Evolutionary conservation across 2,888 invertebrate genomes (phyloP).

Genomic region (Rotaria magnacalcarata): DNA sequence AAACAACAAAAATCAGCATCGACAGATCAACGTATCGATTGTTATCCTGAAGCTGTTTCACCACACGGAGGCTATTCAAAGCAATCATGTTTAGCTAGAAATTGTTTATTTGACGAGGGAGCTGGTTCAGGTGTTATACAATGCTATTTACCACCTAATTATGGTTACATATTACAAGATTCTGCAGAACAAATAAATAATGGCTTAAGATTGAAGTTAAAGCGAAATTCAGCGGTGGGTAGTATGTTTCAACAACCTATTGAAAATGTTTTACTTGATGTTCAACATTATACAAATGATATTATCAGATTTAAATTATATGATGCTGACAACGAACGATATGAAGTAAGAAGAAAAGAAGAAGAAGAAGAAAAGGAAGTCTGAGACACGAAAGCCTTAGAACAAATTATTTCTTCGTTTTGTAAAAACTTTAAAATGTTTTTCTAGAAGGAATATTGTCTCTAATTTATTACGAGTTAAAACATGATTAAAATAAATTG

Average conservation of each 20-base stretch:
- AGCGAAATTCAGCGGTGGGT: neutral
- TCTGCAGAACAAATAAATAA: neutral
- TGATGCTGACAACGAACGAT: slow-evolving; percentile 50
- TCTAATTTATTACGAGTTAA: too few species aligned
- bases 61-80: neutral
- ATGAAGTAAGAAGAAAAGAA: slow-evolving; percentile 47
- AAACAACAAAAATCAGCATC: neutral
- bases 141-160: slow-evolving; percentile 3
- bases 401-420: too few species aligned
- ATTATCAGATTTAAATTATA: slow-evolving; percentile 50
- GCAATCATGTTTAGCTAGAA: slow-evolving; percentile 25
- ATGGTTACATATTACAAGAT: slow-evolving; percentile 25
- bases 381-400: too few species aligned
- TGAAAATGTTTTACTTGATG: slow-evolving; percentile 33
- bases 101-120: slow-evolving; percentile 6
- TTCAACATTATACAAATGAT: slow-evolving; percentile 17
- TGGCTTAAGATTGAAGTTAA: slow-evolving; percentile 10
- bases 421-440: too few species aligned
- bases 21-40: slow-evolving; percentile 38
- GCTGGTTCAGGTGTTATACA: neutral
- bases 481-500: too few species aligned
- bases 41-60: slow-evolving; percentile 45
- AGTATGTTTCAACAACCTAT: neutral
- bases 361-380: too few species aligned
- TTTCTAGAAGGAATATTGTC: too few species aligned